These are phyloP conservation scores for Tethya wilhelma DNA, from an alignment of 37 sponge, comb jelly and placozoan genomes.

Conservation along the genomic window DNA sequence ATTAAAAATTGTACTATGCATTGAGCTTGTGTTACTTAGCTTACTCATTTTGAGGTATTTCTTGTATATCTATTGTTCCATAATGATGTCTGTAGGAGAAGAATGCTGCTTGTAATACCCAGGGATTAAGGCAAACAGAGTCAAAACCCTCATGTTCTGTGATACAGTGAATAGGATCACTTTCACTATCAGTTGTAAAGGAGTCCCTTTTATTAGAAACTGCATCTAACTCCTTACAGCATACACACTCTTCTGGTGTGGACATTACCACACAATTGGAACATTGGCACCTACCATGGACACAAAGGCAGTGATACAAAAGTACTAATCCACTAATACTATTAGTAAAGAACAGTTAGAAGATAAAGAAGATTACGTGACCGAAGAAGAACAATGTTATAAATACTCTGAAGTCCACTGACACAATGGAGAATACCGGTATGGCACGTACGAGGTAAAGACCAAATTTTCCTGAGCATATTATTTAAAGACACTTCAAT, in stretches of 20 bases:
- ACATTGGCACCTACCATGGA: constrained; percentile 1
- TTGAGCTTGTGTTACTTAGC: background rate
- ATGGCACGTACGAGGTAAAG: no score
- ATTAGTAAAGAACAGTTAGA: no score
- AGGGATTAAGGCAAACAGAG: constrained; percentile 48
- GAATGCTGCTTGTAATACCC: constrained; percentile 63
- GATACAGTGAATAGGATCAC: constrained; percentile 5
- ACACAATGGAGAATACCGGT: no score
- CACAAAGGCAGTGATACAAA: no score
- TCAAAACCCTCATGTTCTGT: constrained; percentile 60
- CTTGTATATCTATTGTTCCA: constrained; percentile 11
- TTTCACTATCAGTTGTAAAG: background rate
- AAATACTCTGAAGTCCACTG: no score
- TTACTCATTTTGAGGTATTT: background rate
- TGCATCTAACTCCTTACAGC: constrained; percentile 3
- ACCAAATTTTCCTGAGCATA: no score
- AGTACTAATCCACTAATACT: no score
- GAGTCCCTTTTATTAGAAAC: constrained; percentile 21
- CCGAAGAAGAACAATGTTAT: no score
- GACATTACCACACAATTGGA: background rate
- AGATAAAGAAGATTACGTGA: no score
- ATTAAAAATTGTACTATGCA: no score
- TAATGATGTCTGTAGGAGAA: constrained; percentile 31
- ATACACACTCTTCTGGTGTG: background rate
- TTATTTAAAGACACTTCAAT: no score